Percentiles rank a stretch among this genome's conserved stretches.
Conservation (phyloP, 2,113 vertebrate genomes). For the Microtus oregoni region DNA sequence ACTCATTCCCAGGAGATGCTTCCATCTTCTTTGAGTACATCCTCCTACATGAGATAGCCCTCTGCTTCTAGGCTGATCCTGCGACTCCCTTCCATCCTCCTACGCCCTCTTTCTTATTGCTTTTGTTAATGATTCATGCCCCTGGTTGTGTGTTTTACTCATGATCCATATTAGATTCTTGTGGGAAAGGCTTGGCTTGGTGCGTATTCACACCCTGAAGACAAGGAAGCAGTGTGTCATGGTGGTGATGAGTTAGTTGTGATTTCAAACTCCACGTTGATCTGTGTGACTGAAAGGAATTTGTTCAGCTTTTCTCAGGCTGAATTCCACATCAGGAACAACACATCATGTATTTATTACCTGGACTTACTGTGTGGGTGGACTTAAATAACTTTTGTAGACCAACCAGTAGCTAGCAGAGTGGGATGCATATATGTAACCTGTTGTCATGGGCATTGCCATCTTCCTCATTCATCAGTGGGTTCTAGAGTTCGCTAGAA, state of each 20-base stretch:
- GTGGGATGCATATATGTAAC: not conserved
- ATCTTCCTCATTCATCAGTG: not conserved
- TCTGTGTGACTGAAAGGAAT: not conserved
- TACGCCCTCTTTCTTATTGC: not conserved
- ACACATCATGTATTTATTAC: not conserved
- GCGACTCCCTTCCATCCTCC: not conserved
- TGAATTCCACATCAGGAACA: not conserved
- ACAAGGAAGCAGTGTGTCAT: not conserved
- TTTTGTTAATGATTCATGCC: not conserved
- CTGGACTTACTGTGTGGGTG: not conserved
- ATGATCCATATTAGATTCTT: not conserved
- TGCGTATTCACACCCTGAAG: not conserved
- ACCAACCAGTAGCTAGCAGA: not conserved
- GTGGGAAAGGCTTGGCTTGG: not conserved
- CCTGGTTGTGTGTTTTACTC: not conserved
- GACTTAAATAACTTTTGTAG: not conserved
- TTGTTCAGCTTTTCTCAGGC: not conserved
- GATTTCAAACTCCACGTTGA: not conserved
- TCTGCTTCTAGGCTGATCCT: not conserved
- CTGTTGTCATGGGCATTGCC: not conserved
- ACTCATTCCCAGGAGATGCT: not conserved
- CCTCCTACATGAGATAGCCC: not conserved
- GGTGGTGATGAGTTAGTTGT: not conserved
- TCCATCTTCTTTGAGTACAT: not conserved
- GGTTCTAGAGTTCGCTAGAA: slow-evolving; percentile 20